phyloP scores from a whole-genome alignment of 2,888 invertebrate species.

The Dione juno region DNA sequence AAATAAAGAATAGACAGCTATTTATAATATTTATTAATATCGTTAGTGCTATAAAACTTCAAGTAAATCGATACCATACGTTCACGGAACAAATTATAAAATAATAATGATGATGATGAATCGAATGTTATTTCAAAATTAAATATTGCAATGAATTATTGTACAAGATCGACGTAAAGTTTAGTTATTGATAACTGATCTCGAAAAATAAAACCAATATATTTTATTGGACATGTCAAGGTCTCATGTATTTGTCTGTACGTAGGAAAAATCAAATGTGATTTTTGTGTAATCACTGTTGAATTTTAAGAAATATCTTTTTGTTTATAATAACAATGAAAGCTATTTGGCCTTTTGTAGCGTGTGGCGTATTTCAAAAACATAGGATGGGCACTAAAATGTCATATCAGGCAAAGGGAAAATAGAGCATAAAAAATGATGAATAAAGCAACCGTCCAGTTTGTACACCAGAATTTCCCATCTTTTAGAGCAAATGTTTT shows the following conservation, averaged over 20 bases:
- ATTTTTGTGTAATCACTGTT: slow-evolving; percentile 2
- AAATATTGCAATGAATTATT: background rate
- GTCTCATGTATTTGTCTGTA: background rate
- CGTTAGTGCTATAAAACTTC: too few species aligned
- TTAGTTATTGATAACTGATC: background rate
- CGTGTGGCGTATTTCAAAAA: slow-evolving; percentile 20
- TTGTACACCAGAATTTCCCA: slow-evolving; percentile 6
- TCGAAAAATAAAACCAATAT: background rate
- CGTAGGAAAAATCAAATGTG: slow-evolving; percentile 3
- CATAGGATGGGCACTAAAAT: slow-evolving; percentile 22
- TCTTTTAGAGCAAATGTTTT: slow-evolving; percentile 22
- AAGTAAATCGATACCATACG: too few species aligned
- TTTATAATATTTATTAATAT: too few species aligned
- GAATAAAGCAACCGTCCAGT: slow-evolving; percentile 18
- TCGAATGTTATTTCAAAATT: background rate
- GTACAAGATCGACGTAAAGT: background rate
- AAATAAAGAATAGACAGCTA: too few species aligned
- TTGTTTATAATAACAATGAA: slow-evolving; percentile 18
- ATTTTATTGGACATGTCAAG: slow-evolving; percentile 3
- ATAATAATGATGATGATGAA: too few species aligned
- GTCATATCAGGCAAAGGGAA: slow-evolving; percentile 22
- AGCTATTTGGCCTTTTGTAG: slow-evolving; percentile 22
- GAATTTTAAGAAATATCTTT: background rate
- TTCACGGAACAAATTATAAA: too few species aligned
- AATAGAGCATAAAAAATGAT: slow-evolving; percentile 23